These are phyloP conservation scores for Sarcophilus harrisii DNA, from an alignment of 2,797 vertebrate species.

Conservation along the genomic window DNA sequence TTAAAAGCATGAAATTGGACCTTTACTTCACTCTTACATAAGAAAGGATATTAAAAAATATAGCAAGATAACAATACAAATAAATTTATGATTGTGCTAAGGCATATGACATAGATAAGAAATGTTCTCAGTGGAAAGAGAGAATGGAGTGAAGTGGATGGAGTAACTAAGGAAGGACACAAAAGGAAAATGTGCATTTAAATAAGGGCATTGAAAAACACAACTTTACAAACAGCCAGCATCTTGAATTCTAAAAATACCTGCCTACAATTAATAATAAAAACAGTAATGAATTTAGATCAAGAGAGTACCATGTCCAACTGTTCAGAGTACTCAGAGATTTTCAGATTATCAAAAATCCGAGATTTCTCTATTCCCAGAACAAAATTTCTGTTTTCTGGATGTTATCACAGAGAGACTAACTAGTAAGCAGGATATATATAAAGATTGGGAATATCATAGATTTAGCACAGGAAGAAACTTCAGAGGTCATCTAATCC, in stretches of 20 bases:
- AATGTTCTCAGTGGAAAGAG: neutral
- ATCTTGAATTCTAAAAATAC: neutral
- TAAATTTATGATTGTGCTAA: neutral
- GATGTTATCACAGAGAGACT: neutral
- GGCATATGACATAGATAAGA: constrained; percentile 16
- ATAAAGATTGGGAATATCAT: neutral
- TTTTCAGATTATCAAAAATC: neutral
- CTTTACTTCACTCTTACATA: neutral
- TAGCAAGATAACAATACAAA: neutral
- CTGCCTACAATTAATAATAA: neutral
- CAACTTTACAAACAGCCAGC: neutral
- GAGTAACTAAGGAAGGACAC: neutral
- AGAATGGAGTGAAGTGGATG: neutral
- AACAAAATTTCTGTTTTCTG: constrained; percentile 6
- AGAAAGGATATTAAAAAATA: constrained; percentile 5
- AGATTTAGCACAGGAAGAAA: neutral
- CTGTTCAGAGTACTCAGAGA: neutral
- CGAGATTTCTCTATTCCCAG: neutral
- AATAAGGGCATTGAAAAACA: constrained; percentile 19
- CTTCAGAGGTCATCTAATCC: neutral
- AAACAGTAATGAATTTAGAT: neutral
- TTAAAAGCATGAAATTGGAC: constrained; percentile 12
- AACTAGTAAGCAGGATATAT: neutral
- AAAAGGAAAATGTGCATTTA: neutral
- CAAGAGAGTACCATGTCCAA: neutral